A percentile compares a stretch with the other conserved stretches of the same genome.
These are phyloP conservation scores for Gulo gulo DNA, from an alignment of 2,113 vertebrate species.

Conservation along the genomic window DNA sequence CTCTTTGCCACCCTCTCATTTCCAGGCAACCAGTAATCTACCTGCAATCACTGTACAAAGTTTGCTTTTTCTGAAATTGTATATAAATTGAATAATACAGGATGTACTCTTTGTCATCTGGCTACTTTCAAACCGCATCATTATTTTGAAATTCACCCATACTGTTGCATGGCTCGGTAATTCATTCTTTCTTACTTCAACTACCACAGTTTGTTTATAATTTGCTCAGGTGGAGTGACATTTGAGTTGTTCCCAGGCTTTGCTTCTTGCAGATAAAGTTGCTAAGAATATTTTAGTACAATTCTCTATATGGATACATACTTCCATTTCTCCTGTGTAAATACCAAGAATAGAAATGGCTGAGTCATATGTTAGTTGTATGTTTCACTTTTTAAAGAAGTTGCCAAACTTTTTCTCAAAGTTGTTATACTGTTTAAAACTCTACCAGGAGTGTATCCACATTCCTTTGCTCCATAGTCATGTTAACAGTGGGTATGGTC, in stretches of 20 bases:
- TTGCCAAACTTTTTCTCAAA: not conserved
- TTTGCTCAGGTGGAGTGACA: not conserved
- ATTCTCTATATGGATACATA: not conserved
- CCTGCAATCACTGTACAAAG: not conserved
- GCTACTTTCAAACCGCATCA: not conserved
- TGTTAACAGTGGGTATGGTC: not conserved
- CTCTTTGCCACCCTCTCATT: not conserved
- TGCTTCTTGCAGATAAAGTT: not conserved
- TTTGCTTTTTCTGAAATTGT: not conserved
- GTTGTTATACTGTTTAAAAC: not conserved
- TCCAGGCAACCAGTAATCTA: not conserved
- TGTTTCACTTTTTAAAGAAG: not conserved
- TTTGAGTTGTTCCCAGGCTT: not conserved
- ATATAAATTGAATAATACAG: not conserved
- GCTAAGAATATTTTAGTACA: not conserved
- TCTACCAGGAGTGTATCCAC: not conserved
- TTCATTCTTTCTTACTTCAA: not conserved
- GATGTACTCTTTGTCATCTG: not conserved
- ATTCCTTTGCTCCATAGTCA: not conserved
- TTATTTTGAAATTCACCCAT: slow-evolving; percentile 15
- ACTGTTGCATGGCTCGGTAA: not conserved
- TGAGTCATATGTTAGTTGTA: not conserved
- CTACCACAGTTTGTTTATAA: not conserved
- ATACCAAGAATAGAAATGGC: not conserved
- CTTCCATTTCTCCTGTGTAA: not conserved